Base-by-base conservation (phyloP, 1,140 invertebrate genomes). In the Parasteatoda tepidariorum region DNA sequence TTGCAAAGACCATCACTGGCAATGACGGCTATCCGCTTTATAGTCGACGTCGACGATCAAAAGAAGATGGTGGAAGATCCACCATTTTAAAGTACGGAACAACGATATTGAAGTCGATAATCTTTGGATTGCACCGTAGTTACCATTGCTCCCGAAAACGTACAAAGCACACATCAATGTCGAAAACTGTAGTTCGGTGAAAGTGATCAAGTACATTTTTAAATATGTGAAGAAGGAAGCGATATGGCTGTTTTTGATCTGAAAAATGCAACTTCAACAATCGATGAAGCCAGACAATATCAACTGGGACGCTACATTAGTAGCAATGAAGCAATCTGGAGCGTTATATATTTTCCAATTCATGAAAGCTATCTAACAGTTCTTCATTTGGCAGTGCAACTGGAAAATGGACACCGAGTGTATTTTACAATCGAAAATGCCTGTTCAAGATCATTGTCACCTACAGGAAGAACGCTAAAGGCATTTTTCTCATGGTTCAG, bases 141-240 rank as follows among this genome's bases (percentile, higher is more conserved):
- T 13, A 6, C 38, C 38, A 41, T 41, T 41, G 5, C 38, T 41
- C 5, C 38, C 38, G 3, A 34, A 74, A 57, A 87, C 85, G 57
- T 89, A 87, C 61, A 84, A 88, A 33, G 61, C 57, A 68, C 88
- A 89, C 64, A 88, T 89, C 3, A 89, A 89, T 84, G 85, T 88
- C 4, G 88, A 88, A 85, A 67, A 86, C 82, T 88, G 87, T 75
- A 41, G 84, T 57, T 85, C 85, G 18, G 85, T 88, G 30, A 86
- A 87, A 76, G 22, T 67, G 31, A 82, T 86, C n/a, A 15, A 89
- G 13, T 6, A 41, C 13, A 41, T 41, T 41, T 41, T 5, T 13
- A 41, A 41, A 41, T 41, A 41, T 41, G 38, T 41, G 38, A 41
- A 41, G 13, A 41, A 41, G 59, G 62, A 31, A 66, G 59, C 26